A percentile compares a stretch with the other conserved stretches of the same genome.
Evolutionary conservation across 2,113 vertebrate genomes (phyloP).

Genomic region (Mionectes macconnelli): DNA sequence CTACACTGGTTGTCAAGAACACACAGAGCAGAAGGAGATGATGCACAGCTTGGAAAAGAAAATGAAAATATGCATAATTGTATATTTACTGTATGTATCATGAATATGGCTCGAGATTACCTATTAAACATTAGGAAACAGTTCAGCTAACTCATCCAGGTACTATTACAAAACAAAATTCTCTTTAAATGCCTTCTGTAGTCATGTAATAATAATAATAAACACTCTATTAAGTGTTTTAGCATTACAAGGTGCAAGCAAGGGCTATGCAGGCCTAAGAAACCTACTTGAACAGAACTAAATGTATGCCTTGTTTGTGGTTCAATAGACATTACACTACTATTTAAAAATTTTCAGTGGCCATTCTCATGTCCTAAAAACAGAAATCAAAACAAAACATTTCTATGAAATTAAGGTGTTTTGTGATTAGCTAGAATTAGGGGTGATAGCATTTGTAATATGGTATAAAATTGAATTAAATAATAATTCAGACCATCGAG

Average conservation of each 20-base stretch:
- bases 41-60: not conserved
- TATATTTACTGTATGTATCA: not conserved
- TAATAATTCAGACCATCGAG: not conserved
- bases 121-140: not conserved
- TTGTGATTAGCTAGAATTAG: not conserved
- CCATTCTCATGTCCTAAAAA: not conserved
- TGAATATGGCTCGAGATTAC: not conserved
- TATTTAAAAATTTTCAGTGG: not conserved
- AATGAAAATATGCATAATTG: not conserved
- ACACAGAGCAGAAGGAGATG: rapidly evolving
- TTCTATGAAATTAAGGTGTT: not conserved
- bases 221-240: not conserved
- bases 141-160: not conserved
- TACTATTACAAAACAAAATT: not conserved
- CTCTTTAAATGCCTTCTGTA: not conserved
- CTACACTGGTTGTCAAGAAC: not conserved
- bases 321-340: not conserved
- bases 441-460: not conserved
- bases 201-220: no score
- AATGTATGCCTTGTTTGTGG: not conserved
- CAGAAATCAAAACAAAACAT: not conserved
- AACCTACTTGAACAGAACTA: not conserved
- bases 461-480: not conserved
- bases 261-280: not conserved
- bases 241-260: not conserved